Base-by-base conservation (phyloP, 2,113 vertebrate species). In the Lonchura striata region DNA sequence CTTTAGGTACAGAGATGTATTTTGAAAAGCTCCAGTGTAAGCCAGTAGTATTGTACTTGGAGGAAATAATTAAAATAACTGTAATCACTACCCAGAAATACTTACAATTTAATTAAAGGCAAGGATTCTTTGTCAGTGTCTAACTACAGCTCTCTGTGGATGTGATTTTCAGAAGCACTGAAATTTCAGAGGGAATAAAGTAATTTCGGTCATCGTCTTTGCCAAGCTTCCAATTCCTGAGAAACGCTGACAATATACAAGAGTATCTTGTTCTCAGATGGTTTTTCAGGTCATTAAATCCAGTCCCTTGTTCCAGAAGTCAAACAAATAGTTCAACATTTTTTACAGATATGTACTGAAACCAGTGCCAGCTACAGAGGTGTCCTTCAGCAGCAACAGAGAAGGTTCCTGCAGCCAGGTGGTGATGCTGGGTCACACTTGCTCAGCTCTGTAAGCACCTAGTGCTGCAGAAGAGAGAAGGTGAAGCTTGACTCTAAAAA, bases 51-150 rank as follows among this genome's bases (percentile, higher is more conserved):
- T 68, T 63, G 17, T 44, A 88, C 63, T 81, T 85, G 7, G 17
- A 56, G 16, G 52, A 95, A 95, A 95, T 92, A 95, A 96, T 96
- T 96, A 88, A 96, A 95, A 64, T 42, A 78, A 93, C 76, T 94
- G 42, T 92, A 96, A 95, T 94, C 80, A 81, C 64, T 74, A 88
- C 53, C 60, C 87, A 95, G 80, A 92, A 96, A 92, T 68, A 89
- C 71, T 95, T 96, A 92, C 54, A 93, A 93, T 95, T 96, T 96
- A 95, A 97, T 96, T 97, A 97, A 93, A 83, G 56, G 44, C 90
- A 86, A 83, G 37, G 53, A 86, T 74, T 83, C 68, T 93, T 95
- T 95, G 87, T 93, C 87, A 93, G 42, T 52, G 37, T 49, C 75
- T 93, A 83, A 85, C 93, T 77, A 86, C 50, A 86, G 46, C 79